Conservation (phyloP, 2,797 vertebrate species). For the Ctenopoma kingsleyae region DNA sequence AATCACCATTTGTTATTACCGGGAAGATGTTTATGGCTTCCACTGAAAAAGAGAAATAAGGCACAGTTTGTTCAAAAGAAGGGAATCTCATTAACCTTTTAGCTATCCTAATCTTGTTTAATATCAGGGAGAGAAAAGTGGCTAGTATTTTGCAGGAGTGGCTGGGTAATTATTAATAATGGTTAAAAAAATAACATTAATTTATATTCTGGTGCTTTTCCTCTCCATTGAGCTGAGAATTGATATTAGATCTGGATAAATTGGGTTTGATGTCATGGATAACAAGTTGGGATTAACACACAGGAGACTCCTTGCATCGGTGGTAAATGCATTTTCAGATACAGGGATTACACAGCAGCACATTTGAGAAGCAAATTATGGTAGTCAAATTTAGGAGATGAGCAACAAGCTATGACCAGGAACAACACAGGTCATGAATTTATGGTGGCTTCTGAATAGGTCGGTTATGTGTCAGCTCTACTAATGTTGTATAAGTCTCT, state of each 20-base stretch:
- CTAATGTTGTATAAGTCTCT: conserved; percentile 50
- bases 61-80: conserved; percentile 68
- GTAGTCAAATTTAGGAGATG: conserved; percentile 69
- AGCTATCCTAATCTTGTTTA: conserved; percentile 72
- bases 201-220: conserved; percentile 71
- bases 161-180: conserved; percentile 64
- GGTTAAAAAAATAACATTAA: conserved; percentile 57
- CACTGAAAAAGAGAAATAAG: conserved; percentile 72
- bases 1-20: conserved; percentile 81
- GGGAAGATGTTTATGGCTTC: conserved; percentile 78
- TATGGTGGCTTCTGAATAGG: conserved; percentile 37
- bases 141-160: conserved; percentile 55
- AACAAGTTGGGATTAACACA: conserved; percentile 78
- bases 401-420: conserved; percentile 64
- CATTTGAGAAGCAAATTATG: conserved; percentile 74
- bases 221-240: conserved; percentile 72
- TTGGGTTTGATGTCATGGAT: conserved; percentile 78
- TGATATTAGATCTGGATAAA: conserved; percentile 76
- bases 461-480: conserved; percentile 34
- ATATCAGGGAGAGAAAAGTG: conserved; percentile 54
- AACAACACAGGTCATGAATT: conserved; percentile 54
- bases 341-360: conserved; percentile 41
- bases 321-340: conserved; percentile 60
- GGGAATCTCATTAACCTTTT: conserved; percentile 81
- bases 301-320: conserved; percentile 31